A percentile compares a stretch with the other conserved stretches of the same genome.
Evolutionary conservation across 2,113 vertebrate species (phyloP).

Genomic region (Carettochelys insculpta): DNA sequence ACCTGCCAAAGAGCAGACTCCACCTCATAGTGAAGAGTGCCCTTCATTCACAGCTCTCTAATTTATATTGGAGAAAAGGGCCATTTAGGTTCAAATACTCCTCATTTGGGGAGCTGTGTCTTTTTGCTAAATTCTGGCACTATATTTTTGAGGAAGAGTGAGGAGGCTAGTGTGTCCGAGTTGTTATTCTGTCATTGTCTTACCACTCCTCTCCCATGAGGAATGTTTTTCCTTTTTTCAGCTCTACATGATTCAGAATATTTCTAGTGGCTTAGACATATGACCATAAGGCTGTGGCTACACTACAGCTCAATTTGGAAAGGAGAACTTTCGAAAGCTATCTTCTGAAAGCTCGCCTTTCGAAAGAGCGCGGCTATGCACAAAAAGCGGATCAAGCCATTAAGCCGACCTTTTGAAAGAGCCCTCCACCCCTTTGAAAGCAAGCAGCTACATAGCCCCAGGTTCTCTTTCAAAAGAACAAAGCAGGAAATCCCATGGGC

Average conservation of each 20-base stretch:
- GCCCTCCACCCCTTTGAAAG: too few relatives aligned
- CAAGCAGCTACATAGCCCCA: too few relatives aligned
- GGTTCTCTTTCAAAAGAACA: too few relatives aligned
- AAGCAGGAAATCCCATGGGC: too few relatives aligned
- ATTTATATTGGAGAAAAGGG: background rate
- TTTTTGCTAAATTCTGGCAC: background rate
- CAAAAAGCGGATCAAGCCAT: too few relatives aligned
- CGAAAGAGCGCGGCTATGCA: too few relatives aligned
- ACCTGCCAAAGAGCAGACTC: background rate
- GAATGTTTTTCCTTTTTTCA: background rate
- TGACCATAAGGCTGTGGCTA: too few relatives aligned
- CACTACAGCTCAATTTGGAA: too few relatives aligned
- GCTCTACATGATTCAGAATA: background rate
- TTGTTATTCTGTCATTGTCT: background rate
- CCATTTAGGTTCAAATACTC: background rate
- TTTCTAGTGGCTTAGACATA: background rate
- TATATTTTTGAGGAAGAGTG: background rate
- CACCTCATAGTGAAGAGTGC: background rate
- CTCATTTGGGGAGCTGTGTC: background rate
- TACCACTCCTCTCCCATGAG: background rate
- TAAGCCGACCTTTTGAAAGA: too few relatives aligned
- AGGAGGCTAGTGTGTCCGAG: background rate
- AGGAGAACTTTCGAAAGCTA: too few relatives aligned
- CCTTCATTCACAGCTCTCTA: background rate
- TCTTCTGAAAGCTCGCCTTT: too few relatives aligned